phyloP scores from a whole-genome alignment of 2,797 vertebrate genomes.

The Chloroceryle inda region DNA sequence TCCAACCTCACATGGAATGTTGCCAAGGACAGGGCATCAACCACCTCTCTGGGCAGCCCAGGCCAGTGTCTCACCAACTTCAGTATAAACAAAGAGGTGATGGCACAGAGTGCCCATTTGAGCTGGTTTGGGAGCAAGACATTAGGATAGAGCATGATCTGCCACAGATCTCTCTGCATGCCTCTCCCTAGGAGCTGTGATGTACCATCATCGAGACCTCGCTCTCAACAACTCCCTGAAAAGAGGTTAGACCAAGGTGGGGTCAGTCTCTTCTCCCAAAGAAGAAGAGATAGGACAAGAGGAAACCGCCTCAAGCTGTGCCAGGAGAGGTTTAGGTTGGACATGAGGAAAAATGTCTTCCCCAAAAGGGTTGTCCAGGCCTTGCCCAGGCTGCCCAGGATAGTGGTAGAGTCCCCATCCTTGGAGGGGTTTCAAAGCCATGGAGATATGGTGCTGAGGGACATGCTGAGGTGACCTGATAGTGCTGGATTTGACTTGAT shows the following conservation, averaged over 20 bases:
- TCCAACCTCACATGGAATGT: neutral
- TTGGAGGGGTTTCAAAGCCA: neutral
- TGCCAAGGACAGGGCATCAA: neutral
- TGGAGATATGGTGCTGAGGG: neutral
- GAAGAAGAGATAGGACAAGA: neutral
- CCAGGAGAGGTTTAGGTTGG: neutral
- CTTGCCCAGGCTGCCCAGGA: neutral
- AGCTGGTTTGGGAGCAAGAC: neutral
- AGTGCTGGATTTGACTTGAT: neutral
- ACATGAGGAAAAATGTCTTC: neutral
- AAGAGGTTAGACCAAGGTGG: neutral
- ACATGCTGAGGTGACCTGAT: neutral
- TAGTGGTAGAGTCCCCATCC: neutral
- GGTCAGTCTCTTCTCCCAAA: neutral
- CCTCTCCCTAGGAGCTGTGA: neutral
- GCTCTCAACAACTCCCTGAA: neutral
- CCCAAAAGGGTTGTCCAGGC: neutral
- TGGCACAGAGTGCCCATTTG: neutral
- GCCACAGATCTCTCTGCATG: fast-evolving
- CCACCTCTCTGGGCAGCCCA: neutral
- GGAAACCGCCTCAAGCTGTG: neutral
- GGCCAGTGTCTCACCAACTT: neutral
- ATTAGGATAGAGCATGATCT: neutral
- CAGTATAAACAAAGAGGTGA: neutral
- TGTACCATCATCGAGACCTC: neutral